Evolutionary conservation across 2,113 vertebrate genomes (phyloP).

Genomic region (Cheilinus undulatus): DNA sequence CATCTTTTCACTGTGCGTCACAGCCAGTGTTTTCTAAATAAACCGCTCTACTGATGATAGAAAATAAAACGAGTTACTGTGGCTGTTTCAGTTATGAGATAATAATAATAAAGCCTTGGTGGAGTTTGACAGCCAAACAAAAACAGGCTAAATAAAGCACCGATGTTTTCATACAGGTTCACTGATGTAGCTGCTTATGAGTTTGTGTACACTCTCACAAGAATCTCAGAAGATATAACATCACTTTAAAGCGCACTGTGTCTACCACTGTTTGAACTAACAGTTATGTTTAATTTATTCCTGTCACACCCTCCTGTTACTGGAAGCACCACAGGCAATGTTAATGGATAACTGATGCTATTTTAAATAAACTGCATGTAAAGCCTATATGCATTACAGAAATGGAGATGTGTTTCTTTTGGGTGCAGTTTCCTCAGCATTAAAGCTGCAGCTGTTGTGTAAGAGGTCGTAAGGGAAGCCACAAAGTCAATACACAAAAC

Average conservation of each 20-base stretch:
- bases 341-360: background rate
- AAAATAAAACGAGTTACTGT: constrained; percentile 7
- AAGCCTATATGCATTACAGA: background rate
- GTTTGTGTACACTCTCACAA: too few species aligned
- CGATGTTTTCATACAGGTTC: background rate
- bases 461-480: constrained; percentile 1
- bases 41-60: constrained; percentile 15
- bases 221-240: constrained; percentile 57
- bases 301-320: background rate
- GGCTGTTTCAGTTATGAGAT: constrained; percentile 4
- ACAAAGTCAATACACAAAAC: constrained; percentile 15
- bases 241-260: constrained; percentile 49
- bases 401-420: background rate
- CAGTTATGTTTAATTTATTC: background rate
- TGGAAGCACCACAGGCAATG: background rate
- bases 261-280: constrained; percentile 39
- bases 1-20: constrained; percentile 39
- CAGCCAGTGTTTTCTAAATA: constrained; percentile 23
- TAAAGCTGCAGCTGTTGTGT: constrained; percentile 7
- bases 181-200: too few species aligned
- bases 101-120: constrained; percentile 30
- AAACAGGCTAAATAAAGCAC: background rate
- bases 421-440: background rate
- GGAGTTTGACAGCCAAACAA: constrained; percentile 19
- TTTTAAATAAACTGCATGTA: background rate